Evolutionary conservation across 2,797 vertebrate species (phyloP), one percentile per base, ranked within the genome.

Genomic region (Scleropages formosus): DNA sequence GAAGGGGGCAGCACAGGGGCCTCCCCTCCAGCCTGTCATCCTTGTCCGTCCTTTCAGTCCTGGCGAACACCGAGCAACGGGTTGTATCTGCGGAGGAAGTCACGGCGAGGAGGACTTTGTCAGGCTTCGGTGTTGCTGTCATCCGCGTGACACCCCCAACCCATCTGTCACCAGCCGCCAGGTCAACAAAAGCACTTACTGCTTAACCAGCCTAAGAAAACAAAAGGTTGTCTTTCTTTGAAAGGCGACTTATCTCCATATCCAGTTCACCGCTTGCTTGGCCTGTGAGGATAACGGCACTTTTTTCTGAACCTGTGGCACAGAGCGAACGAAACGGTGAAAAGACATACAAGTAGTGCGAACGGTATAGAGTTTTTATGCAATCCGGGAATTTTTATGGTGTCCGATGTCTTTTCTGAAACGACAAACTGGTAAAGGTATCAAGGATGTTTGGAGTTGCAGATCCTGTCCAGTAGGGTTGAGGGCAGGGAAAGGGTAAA

Each of bases 91-190:
- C 80, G 88, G 85, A 92, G 90, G 89, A 92, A 91, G 85, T 84
- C 77, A 82, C 81, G 88, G 88, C 91, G 90, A 82, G 91, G 89
- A 92, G 92, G 89, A 82, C 78, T 85, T 90, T 91, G 91, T 92
- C 91, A 84, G 65, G 26, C 63, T 51, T 78, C 13, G 18, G 77
- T 81, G 85, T 81, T 73, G 72, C 81, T 69, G 72, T 81, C 80
- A 80, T 83, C 82, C 56, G 3, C 56, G 80, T 74, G 70, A 86
- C 79, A 86, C 87, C 65, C 90, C 92, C 89, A 85, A 87, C 91
- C 90, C 91, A 83, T 13, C 75, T 71, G 78, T 80, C 88, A 83
- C 78, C 85, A 86, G 86, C 88, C 83, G 89, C 86, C 85, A 87
- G 72, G 84, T 26, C 49, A 20, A 24, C 46, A 69, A 69, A 13